Evolutionary conservation across 2,888 invertebrate genomes (phyloP).

Genomic region (Drosophila niveifrons): DNA sequence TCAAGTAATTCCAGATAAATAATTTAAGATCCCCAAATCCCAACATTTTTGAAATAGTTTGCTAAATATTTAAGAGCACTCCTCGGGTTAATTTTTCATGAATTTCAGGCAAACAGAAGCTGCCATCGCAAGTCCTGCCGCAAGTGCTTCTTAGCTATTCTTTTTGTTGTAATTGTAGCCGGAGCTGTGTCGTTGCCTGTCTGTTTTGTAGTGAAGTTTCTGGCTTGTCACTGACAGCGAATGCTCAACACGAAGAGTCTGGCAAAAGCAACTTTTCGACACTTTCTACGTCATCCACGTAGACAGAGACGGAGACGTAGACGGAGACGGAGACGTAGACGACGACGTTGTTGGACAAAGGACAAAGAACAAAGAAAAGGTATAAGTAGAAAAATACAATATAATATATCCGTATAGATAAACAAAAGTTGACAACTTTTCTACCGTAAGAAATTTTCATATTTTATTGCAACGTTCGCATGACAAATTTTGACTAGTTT

Average conservation of each 20-base stretch:
- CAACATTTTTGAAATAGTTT: not conserved
- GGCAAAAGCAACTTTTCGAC: conserved; percentile 49
- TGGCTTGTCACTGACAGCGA: conserved; percentile 51
- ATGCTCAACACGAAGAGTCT: conserved; percentile 36
- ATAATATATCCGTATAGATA: conserved; percentile 8
- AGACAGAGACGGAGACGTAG: not conserved
- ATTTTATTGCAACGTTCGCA: conserved; percentile 64
- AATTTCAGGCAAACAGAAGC: not conserved
- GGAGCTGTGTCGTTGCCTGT: conserved; percentile 19
- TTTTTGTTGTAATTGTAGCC: conserved; percentile 17
- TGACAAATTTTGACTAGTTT: conserved; percentile 72
- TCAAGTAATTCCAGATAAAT: too few species aligned
- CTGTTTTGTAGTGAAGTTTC: conserved; percentile 38
- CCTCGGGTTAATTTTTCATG: not conserved
- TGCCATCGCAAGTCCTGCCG: conserved; percentile 8
- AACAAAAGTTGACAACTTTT: conserved; percentile 33
- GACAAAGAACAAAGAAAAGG: not conserved
- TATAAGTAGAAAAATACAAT: conserved; percentile 11
- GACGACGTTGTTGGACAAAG: conserved; percentile 3
- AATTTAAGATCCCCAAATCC: too few species aligned
- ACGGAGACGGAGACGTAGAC: conserved; percentile 1
- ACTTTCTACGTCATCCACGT: conserved; percentile 29
- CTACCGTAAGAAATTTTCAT: conserved; percentile 68
- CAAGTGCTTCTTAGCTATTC: conserved; percentile 7
- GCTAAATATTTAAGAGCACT: not conserved